Evolutionary conservation across 2,888 invertebrate species (phyloP), one percentile per base, ranked within the genome.

Genomic region (Dasysyrphus tricinctus): DNA sequence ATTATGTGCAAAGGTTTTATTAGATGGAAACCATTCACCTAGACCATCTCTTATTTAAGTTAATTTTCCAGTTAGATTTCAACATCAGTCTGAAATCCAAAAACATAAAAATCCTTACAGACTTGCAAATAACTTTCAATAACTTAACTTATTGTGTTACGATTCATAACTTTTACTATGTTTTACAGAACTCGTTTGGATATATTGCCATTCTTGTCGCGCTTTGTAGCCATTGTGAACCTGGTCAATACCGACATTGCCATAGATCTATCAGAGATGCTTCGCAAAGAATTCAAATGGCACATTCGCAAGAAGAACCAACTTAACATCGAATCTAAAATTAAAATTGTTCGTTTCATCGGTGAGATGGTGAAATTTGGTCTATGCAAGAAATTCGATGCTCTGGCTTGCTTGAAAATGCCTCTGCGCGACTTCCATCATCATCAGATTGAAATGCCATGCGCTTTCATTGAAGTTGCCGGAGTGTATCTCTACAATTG

Each of bases 361-460:
- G 98, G 98, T 0, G 99, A 99, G 92, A 93, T 99, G 88, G 98
- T 98, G 0, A 99, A 99, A 92, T 99, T 99, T 92, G 95, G 96
- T 70, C 93, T 99, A 49, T 98, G 97, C 91, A 96, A 98, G 0
- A 98, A 98, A 93, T 96, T 97, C 90, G 99, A 99, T 92, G 98
- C 97, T 0, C 93, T 99, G n/a, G 97, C 97, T 88, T 98, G 98
- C 90, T 93, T 99, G 8, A 98, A 98, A 94, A 96, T 97, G 88
- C 93, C 99, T 51, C 93, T 99, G 19, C 96, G 97, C 90, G 98
- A 99, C 91, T 99, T 99, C 90, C 97, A 97, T 81, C 99, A 99
- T 93, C 98, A 98, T 92, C 98, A 98, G 92, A 98, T 99, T 88
- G 99, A 99, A 93, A 99, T 99, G 99, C 97, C 98, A 0, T 99